These are phyloP conservation scores for Poecilia velifera DNA, from an alignment of 2,797 vertebrate genomes.

Conservation along the genomic window DNA sequence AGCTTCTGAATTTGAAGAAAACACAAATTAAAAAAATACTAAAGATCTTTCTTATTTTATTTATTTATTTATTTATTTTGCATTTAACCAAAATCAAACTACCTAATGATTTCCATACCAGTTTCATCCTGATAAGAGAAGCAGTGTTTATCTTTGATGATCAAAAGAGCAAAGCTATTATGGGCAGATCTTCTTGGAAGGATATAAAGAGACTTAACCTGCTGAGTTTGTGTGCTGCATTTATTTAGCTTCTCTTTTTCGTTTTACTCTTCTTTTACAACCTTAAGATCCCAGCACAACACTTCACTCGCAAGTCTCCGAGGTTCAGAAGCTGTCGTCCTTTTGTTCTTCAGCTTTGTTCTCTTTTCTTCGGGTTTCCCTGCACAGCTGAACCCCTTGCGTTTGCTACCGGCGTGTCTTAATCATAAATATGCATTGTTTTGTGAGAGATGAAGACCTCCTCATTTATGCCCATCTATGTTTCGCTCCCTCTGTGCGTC, in stretches of 20 bases:
- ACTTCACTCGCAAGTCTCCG: constrained; percentile 36
- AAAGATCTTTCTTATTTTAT: neutral
- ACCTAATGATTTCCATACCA: neutral
- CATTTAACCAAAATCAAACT: neutral
- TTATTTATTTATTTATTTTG: neutral
- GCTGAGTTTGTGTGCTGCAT: constrained; percentile 2
- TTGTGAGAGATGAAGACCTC: constrained; percentile 17
- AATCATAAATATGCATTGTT: constrained; percentile 11
- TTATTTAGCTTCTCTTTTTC: constrained; percentile 17
- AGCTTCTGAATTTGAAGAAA: neutral
- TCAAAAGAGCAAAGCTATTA: neutral
- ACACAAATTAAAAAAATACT: neutral
- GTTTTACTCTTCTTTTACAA: constrained; percentile 41
- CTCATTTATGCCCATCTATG: neutral
- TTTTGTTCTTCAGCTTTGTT: constrained; percentile 1
- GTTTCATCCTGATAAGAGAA: neutral
- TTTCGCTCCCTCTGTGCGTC: neutral
- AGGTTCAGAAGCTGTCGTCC: constrained; percentile 26
- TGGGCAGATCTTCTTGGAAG: constrained; percentile 8
- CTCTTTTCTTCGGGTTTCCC: neutral
- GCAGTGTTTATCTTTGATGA: neutral
- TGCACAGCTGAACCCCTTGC: constrained; percentile 11
- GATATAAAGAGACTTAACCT: constrained; percentile 1
- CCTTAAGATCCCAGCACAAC: constrained; percentile 1
- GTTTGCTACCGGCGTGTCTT: constrained; percentile 13